phyloP scores from a whole-genome alignment of 23 tunicate species.

The Halocynthia roretzi region DNA sequence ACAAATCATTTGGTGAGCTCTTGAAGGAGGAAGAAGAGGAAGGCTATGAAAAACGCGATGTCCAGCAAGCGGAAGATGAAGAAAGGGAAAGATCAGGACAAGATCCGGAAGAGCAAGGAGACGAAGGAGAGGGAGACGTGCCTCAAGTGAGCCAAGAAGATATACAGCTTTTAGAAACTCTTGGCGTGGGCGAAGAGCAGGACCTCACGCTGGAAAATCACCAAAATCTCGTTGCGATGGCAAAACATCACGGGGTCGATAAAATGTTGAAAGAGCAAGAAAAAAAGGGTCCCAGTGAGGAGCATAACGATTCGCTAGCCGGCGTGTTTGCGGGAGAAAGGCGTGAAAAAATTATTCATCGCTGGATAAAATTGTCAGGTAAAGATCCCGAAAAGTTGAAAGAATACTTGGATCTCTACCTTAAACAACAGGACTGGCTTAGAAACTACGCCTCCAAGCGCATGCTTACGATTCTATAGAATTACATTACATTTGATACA shows the following conservation, averaged over 20 bases:
- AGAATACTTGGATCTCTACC: constrained; percentile 46
- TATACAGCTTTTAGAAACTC: not conserved
- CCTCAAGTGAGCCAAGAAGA: not conserved
- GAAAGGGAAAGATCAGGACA: not conserved
- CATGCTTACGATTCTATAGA: not conserved
- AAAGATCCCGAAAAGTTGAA: constrained; percentile 49
- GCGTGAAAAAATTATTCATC: constrained; percentile 3
- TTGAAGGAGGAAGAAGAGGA: not conserved
- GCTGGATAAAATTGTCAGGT: constrained; percentile 36
- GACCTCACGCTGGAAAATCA: constrained; percentile 3
- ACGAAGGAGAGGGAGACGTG: not conserved
- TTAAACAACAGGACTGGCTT: constrained; percentile 28
- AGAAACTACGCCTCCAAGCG: not conserved
- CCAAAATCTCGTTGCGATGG: constrained; percentile 16
- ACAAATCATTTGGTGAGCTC: not conserved
- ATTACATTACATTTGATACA: not conserved
- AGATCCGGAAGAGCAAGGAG: not conserved
- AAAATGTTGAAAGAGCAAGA: not conserved
- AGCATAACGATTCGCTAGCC: not conserved
- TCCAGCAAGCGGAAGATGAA: not conserved
- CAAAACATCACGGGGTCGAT: constrained; percentile 1
- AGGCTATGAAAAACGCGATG: not conserved
- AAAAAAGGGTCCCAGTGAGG: not conserved
- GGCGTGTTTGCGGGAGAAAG: not conserved
- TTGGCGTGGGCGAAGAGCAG: constrained; percentile 5